Base-by-base conservation (phyloP, 2,888 invertebrate genomes). In the Thecophora atra region DNA sequence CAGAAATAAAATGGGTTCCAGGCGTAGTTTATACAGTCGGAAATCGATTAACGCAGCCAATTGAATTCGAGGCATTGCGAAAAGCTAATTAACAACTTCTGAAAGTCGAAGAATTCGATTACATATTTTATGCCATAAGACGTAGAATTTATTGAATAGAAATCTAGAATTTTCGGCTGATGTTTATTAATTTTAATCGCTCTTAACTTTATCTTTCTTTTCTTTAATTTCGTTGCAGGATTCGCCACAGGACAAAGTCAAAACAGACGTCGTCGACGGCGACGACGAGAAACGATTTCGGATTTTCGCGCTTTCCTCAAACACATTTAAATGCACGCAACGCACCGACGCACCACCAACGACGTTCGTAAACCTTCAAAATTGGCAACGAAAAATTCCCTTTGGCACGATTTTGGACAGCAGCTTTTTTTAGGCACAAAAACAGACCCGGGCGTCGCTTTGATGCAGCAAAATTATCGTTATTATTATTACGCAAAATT, bases 201-300 rank as follows among this genome's bases (percentile, higher is more conserved):
- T 73, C 60, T 67, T 62, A 62, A 62, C 51, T 63, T 28, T 24
- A 17, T 37, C 37, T 63, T 71, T 71, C 67, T 72, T 66, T 44
- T 63, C 73, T 68, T 80, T 78, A 80, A 79, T 84, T 78, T 84
- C 81, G 77, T 85, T 85, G 84, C 85, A 85, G 85, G 82, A 81
- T 80, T 83, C 81, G 81, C 78, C 80, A 79, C 71, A 76, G 21
- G 70, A 62, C 52, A 65, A 42, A 19, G 62, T 47, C 24, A 65
- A 58, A 70, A 60, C 51, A 67, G 54, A 54, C 67, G 30, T n/a
- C n/a, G n/a, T n/a, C n/a, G n/a, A n/a, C n/a, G n/a, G n/a, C n/a
- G n/a, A n/a, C n/a, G n/a, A n/a, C n/a, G n/a, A n/a, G n/a, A n/a
- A n/a, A n/a, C n/a, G n/a, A n/a, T n/a, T n/a, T n/a, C n/a, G n/a